Percentiles rank a stretch among this genome's conserved stretches.
Conservation (phyloP, 2,888 invertebrate genomes). For the Bellardia pandia region DNA sequence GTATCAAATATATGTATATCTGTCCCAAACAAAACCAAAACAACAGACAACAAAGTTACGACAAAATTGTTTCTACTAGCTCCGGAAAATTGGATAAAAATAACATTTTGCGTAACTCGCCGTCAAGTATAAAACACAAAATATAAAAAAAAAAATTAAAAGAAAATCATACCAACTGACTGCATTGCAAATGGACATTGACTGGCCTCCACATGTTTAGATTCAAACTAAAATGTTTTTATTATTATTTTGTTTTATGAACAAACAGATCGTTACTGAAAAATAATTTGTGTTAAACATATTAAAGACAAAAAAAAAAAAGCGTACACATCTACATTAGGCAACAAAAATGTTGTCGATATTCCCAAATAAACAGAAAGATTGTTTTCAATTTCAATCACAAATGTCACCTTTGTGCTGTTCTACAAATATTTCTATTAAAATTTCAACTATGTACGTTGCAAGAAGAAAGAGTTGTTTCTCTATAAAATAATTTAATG, state of each 20-base stretch:
- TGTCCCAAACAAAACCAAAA: conserved; percentile 3
- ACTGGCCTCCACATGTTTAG: conserved; percentile 47
- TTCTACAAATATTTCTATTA: too few relatives aligned
- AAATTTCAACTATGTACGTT: too few relatives aligned
- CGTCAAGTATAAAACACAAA: conserved; percentile 72
- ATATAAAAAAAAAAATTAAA: conserved; percentile 19
- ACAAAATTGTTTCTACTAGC: conserved; percentile 72
- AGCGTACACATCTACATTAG: too few relatives aligned
- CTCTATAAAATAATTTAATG: too few relatives aligned
- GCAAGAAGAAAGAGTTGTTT: too few relatives aligned
- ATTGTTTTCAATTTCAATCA: too few relatives aligned
- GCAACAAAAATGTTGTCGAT: too few relatives aligned
- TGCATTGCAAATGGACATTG: conserved; percentile 45
- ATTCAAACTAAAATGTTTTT: conserved; percentile 30
- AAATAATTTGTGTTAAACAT: background rate
- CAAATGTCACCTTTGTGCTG: too few relatives aligned
- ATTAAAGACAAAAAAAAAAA: background rate
- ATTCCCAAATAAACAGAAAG: too few relatives aligned
- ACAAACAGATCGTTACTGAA: background rate
- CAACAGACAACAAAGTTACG: conserved; percentile 32
- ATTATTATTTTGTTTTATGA: background rate
- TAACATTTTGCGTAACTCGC: conserved; percentile 82
- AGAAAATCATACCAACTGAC: conserved; percentile 28
- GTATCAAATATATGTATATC: background rate
- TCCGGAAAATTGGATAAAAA: conserved; percentile 81